These are phyloP conservation scores for Augochlora pura DNA, from an alignment of 1,140 invertebrate species.

Conservation along the genomic window DNA sequence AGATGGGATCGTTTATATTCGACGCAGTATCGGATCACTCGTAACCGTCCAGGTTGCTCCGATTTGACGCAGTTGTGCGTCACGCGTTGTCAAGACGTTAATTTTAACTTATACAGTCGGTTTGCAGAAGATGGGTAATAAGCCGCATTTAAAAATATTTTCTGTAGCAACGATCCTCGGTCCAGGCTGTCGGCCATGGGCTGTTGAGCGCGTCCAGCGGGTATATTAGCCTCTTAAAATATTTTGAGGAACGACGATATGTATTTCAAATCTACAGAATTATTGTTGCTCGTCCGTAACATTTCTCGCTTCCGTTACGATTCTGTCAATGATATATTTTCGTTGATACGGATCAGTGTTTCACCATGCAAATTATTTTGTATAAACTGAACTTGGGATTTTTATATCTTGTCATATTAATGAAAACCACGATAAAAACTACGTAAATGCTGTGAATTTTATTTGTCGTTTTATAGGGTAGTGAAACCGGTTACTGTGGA, in stretches of 20 bases:
- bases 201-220: background rate
- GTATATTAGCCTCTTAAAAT: constrained; percentile 12
- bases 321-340: background rate
- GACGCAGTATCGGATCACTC: background rate
- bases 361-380: too few relatives aligned
- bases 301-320: background rate
- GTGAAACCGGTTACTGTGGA: too few relatives aligned
- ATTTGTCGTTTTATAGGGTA: too few relatives aligned
- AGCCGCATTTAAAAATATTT: constrained; percentile 30
- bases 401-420: too few relatives aligned
- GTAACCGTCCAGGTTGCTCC: background rate
- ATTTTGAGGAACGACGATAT: background rate
- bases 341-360: background rate
- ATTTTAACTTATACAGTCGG: constrained; percentile 23
- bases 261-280: background rate
- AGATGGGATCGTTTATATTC: background rate
- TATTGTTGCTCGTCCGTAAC: background rate
- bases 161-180: background rate
- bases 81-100: constrained; percentile 26
- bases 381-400: too few relatives aligned
- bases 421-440: too few relatives aligned
- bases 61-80: constrained; percentile 16
- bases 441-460: too few relatives aligned
- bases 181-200: background rate
- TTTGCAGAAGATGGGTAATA: constrained; percentile 18